Percentiles rank a stretch among this genome's conserved stretches.
Conservation (phyloP, 2,888 invertebrate genomes). For the Clanis bilineata region DNA sequence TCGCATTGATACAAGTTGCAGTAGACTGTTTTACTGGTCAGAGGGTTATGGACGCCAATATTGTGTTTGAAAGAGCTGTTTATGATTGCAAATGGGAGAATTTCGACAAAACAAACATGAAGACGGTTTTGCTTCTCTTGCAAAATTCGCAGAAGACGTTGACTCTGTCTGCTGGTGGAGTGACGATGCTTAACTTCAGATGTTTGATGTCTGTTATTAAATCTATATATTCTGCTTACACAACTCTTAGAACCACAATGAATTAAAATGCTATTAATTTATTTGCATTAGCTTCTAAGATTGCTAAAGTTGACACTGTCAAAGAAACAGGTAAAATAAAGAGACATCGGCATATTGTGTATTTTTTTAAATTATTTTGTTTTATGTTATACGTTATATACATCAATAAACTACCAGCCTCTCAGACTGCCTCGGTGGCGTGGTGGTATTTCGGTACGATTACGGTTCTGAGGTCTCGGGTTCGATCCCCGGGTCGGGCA, state of each 20-base stretch:
- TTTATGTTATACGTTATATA: too few species aligned
- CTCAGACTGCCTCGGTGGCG: too few species aligned
- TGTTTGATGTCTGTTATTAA: constrained; percentile 53
- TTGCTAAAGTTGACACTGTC: too few species aligned
- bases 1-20: constrained; percentile 42
- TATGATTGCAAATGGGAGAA: constrained; percentile 64
- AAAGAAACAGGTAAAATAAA: too few species aligned
- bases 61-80: constrained; percentile 47
- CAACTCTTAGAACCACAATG: constrained; percentile 51
- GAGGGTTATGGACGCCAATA: constrained; percentile 52
- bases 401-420: too few species aligned
- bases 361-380: too few species aligned
- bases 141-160: constrained; percentile 55
- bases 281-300: neutral
- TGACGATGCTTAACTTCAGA: constrained; percentile 45
- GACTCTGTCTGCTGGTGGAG: constrained; percentile 56
- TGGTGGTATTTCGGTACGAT: too few species aligned
- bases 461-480: too few species aligned
- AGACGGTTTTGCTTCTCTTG: constrained; percentile 50
- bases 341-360: too few species aligned
- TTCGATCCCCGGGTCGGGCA: too few species aligned
- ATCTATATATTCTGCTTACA: constrained; percentile 58
- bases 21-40: constrained; percentile 61
- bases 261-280: neutral
- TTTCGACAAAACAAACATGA: constrained; percentile 52